Base-by-base conservation (phyloP, 30 jellyfish, hydroid and myxozoan genomes). In the Phacellophora camtschatica region DNA sequence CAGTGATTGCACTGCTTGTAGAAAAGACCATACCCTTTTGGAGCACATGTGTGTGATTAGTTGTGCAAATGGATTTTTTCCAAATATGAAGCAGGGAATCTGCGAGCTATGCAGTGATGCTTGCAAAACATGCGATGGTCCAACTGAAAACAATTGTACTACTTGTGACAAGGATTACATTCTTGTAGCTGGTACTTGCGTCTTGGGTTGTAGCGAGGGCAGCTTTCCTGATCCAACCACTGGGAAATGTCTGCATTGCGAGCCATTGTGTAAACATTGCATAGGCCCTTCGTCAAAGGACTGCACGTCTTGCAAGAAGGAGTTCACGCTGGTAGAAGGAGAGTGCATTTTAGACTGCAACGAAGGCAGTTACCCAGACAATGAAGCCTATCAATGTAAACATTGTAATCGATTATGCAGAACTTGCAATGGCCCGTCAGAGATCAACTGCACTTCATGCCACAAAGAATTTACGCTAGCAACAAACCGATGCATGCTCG, bases 41-140 rank as follows among this genome's bases (percentile, higher is more conserved):
- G 83, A 49, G 31, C 57, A 73, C 33, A 22, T 82, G 2, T 80
- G 96, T 53, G 77, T 85, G 5, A 63, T 19, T 28, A 35, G 74
- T 18, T 73, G 86, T 54, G 63, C 64, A 13, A 55, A 72, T 4
- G 86, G 86, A 3, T 58, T 34, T 23, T 85, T 71, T 30, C 74
- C 49, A 0, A 79, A 85, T 54, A 15, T 30, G 31, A 76, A 45
- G 65, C 74, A 68, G 11, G 73, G 72, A 4, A 76, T 46, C 0
- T 90, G 98, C 46, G 62, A 61, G 15, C 32, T 41, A 0, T 92
- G 98, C 53, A 67, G 70, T 75, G 82, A 59, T 1, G 56, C 51
- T 23, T 92, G 98, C 41, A 43, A 63, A 66, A 66, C 84, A 11
- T 92, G 98, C 58, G 74, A 20, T 32, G 98, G 96, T 23, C 84